Evolutionary conservation across 2,888 invertebrate species (phyloP), one percentile per base, ranked within the genome.

Genomic region (Spicauda simplicius): DNA sequence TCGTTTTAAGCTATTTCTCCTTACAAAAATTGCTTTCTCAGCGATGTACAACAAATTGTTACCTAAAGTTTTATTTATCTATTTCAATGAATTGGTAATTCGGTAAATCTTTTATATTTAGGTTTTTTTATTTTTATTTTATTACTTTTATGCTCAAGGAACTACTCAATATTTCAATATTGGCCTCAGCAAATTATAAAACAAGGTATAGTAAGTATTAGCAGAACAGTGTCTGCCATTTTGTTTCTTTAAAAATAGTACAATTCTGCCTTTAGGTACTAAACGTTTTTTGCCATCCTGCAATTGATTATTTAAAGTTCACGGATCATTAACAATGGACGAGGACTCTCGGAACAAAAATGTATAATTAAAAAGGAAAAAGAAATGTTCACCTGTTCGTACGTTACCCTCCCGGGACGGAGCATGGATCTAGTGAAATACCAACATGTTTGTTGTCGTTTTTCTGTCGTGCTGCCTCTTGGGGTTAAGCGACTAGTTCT

Each of bases 281-380:
- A 20, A 52, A 53, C 16, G 53, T 59, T 59, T 65, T 58, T 59
- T 30, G 41, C 53, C 59, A 30, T 30, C 45, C 30, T 25, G 30
- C 59, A 20, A 65, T 41, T 65, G 54, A 59, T 59, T 65, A 65
- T 65, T 65, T 65, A 65, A 65, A 65, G 65, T 65, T 65, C 65
- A 59, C 59, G 65, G 65, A 59, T 59, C 59, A 59, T 65, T 59
- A 65, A 65, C 59, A 65, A 65, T 65, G 65, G 54, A 25, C 59
- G 64, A 18, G 53, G 56, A 53, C 37, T 64, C 64, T 56, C 50
- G 64, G 59, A 54, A 58, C 58, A 59, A 53, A 62, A 54, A 52
- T 64, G 65, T 59, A 54, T 65, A 45, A 65, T 59, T 59, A 65
- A 65, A 59, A 54, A 59, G 45, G 65, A 25, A 58, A 58, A 58